Conservation (phyloP, 1,140 invertebrate species). For the Sycophaga agraensis region DNA sequence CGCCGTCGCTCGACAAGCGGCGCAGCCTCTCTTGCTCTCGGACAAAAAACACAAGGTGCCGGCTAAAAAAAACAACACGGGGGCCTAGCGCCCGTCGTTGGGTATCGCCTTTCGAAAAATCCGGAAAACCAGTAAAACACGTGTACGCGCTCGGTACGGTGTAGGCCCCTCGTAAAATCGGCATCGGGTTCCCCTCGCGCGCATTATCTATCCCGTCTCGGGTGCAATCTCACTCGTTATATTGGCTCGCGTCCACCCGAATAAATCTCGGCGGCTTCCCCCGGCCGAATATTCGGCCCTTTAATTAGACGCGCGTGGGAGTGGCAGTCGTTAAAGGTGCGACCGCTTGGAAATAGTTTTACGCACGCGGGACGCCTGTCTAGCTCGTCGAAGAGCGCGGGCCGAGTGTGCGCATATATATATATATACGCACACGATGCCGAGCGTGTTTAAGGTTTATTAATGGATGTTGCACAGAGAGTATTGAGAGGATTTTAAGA, state of each 20-base stretch:
- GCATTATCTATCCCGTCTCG: no score
- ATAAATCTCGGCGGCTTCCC: conserved; percentile 3
- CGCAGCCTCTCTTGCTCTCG: neutral
- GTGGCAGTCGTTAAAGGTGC: neutral
- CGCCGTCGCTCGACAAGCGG: neutral
- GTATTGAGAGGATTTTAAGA: conserved; percentile 1
- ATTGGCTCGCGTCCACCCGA: neutral
- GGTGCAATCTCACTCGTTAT: no score
- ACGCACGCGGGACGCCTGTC: no score
- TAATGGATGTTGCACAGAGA: conserved; percentile 7
- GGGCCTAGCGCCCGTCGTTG: no score
- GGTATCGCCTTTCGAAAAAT: conserved; percentile 25
- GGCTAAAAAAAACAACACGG: conserved; percentile 33
- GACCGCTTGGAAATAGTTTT: conserved; percentile 7
- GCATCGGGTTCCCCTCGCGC: conserved; percentile 1
- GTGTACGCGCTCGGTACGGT: conserved; percentile 26
- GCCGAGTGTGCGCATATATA: no score
- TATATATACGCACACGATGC: no score
- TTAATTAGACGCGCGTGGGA: neutral
- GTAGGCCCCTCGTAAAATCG: conserved; percentile 9
- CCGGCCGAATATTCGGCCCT: neutral
- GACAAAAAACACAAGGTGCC: no score
- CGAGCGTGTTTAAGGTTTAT: neutral
- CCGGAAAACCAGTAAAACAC: conserved; percentile 34
- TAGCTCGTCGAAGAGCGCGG: no score